These are phyloP conservation scores for Puffinus mauretanicus DNA, from an alignment of 2,113 vertebrate genomes.

Conservation along the genomic window DNA sequence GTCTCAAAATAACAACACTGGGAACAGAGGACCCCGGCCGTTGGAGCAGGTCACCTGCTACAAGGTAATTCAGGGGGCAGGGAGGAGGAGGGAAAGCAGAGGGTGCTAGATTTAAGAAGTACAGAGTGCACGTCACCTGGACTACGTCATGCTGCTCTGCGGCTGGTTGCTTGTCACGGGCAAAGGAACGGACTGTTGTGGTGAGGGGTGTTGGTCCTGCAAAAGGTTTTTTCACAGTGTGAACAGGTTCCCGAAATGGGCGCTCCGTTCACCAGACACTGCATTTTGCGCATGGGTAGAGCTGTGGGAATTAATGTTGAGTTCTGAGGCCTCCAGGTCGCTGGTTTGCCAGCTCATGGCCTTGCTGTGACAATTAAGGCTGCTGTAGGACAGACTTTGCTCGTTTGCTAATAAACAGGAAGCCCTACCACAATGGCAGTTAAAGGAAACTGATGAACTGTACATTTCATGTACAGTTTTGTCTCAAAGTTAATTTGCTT, in stretches of 20 bases:
- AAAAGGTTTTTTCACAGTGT: background rate
- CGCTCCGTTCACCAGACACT: background rate
- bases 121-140: background rate
- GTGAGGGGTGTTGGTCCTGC: background rate
- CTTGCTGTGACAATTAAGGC: background rate
- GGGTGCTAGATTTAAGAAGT: background rate
- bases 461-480: background rate
- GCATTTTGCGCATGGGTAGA: background rate
- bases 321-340: background rate
- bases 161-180: background rate
- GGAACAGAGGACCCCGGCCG: constrained; percentile 90
- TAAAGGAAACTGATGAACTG: background rate
- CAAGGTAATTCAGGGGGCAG: constrained; percentile 79
- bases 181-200: background rate
- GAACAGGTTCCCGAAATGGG: background rate
- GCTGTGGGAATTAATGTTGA: background rate
- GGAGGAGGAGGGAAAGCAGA: background rate
- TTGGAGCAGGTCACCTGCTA: constrained; percentile 99
- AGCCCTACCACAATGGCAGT: background rate
- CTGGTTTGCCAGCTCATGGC: background rate
- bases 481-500: background rate
- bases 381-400: background rate
- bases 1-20: constrained; percentile 83
- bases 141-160: background rate
- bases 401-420: background rate